phyloP scores from a whole-genome alignment of 2,888 invertebrate species.

The Cataglyphis livida region DNA sequence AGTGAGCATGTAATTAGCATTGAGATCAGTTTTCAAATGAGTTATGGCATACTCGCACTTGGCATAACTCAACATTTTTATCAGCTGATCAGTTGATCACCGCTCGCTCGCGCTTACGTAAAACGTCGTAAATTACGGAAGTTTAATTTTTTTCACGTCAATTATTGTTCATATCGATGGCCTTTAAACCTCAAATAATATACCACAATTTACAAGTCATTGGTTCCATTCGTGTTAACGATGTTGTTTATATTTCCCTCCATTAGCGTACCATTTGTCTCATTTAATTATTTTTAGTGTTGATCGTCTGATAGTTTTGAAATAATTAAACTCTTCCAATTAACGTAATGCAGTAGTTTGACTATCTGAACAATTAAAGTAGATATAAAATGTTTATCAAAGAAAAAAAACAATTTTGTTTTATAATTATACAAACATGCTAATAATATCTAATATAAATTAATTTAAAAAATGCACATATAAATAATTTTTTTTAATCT shows the following conservation, averaged over 20 bases:
- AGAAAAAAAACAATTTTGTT: background rate
- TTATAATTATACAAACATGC: background rate
- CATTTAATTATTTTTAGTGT: conserved; percentile 70
- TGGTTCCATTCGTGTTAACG: conserved; percentile 44
- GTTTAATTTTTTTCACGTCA: conserved; percentile 21
- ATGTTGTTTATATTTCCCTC: conserved; percentile 38
- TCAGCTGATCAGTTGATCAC: conserved; percentile 28
- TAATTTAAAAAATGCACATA: background rate
- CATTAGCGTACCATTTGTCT: conserved; percentile 73
- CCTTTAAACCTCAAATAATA: conserved; percentile 32
- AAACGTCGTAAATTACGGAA: conserved; percentile 34
- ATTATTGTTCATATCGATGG: conserved; percentile 45
- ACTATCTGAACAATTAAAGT: background rate
- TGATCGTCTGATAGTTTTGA: conserved; percentile 27
- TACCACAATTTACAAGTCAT: conserved; percentile 21
- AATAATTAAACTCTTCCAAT: conserved; percentile 20
- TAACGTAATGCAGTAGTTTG: background rate
- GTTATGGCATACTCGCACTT: conserved; percentile 22
- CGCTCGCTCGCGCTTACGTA: background rate
- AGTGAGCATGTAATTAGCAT: conserved; percentile 22
- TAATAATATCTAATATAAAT: background rate
- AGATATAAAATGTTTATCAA: background rate
- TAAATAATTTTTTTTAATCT: background rate
- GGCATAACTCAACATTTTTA: conserved; percentile 46
- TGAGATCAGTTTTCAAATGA: conserved; percentile 14